Evolutionary conservation across 2,797 vertebrate species (phyloP).

Genomic region (Rhinatrema bivittatum): DNA sequence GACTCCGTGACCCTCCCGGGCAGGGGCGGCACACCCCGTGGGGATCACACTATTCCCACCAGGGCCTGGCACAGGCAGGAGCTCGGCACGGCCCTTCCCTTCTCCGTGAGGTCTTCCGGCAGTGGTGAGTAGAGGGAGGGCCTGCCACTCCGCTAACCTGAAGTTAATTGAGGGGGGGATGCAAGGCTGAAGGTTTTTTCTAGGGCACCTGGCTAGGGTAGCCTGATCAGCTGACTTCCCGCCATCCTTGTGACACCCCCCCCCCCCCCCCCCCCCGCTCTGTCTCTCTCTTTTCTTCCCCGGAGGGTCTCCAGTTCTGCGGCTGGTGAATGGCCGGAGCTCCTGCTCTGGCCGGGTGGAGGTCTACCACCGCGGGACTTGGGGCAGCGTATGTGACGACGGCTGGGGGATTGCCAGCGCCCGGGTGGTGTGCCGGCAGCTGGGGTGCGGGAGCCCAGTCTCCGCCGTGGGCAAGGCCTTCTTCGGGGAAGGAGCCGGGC

Average conservation of each 20-base stretch:
- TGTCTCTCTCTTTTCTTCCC: conserved; percentile 45
- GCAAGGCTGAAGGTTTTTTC: not conserved
- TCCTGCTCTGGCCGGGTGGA: conserved; percentile 14
- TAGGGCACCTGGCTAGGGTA: conserved; percentile 6
- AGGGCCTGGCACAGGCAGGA: not conserved
- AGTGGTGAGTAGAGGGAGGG: conserved; percentile 45
- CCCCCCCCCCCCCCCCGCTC: conserved; percentile 8
- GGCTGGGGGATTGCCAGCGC: conserved; percentile 16
- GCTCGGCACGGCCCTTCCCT: no score
- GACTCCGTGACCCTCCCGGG: not conserved
- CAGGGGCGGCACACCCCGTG: no score
- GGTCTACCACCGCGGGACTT: conserved; percentile 12
- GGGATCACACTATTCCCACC: not conserved
- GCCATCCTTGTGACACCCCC: conserved; percentile 6
- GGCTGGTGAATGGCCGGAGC: conserved; percentile 3
- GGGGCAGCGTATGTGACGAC: conserved; percentile 40
- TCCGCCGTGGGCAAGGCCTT: not conserved
- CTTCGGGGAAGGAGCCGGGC: conserved; percentile 5
- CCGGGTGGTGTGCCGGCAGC: conserved; percentile 22
- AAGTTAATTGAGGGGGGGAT: no score
- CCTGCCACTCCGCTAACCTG: conserved; percentile 36
- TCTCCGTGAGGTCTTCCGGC: no score
- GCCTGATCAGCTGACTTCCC: conserved; percentile 13
- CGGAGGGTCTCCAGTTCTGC: conserved; percentile 27
- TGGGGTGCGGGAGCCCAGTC: conserved; percentile 10